A percentile compares a stretch with the other conserved stretches of the same genome.
These are phyloP conservation scores for Mormoops blainvillei DNA, from an alignment of 2,113 vertebrate genomes.

Conservation along the genomic window DNA sequence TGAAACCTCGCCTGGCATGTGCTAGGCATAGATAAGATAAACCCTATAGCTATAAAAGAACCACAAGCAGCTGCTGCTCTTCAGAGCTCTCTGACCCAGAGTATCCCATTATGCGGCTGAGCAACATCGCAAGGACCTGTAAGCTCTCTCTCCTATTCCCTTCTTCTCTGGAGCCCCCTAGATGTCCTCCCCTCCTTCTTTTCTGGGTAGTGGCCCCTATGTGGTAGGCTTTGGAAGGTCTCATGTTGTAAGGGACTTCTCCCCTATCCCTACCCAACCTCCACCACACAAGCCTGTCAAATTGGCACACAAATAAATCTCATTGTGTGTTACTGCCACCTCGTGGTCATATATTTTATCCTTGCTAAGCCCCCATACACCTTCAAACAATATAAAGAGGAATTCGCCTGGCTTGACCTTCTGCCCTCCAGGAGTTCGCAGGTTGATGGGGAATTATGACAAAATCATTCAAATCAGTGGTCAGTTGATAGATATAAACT, in stretches of 20 bases:
- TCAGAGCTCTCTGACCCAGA: neutral
- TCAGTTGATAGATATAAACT: neutral
- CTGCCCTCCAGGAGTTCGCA: neutral
- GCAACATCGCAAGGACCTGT: neutral
- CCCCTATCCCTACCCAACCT: neutral
- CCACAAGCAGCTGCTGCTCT: neutral
- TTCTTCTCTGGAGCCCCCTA: neutral
- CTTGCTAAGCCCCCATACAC: neutral
- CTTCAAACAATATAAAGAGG: neutral
- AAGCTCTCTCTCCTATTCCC: neutral
- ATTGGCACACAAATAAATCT: neutral
- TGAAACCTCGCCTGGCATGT: neutral
- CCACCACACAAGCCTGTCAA: neutral
- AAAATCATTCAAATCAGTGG: slow-evolving; percentile 11
- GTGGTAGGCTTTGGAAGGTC: neutral
- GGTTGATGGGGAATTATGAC: neutral
- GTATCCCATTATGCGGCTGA: neutral
- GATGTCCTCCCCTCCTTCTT: neutral
- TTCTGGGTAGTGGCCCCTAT: neutral
- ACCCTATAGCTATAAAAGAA: neutral
- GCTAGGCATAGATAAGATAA: neutral
- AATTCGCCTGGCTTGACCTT: neutral
- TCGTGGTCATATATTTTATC: neutral
- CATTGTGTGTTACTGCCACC: neutral
- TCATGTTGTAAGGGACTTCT: neutral